Conservation (phyloP, 2,888 invertebrate species). For the Ochropacha duplaris region DNA sequence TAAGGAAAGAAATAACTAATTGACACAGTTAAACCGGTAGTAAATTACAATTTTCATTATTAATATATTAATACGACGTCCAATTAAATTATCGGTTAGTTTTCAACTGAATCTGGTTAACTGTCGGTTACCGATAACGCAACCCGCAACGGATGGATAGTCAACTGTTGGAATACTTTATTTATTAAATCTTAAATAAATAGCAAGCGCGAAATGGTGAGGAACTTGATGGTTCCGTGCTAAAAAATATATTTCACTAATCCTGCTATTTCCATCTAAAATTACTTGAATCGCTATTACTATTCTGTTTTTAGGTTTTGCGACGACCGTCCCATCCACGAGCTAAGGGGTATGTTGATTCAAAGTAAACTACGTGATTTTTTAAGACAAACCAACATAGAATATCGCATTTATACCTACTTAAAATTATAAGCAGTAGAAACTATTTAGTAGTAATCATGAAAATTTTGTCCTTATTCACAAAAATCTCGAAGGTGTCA, state of each 20-base stretch:
- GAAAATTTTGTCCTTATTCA: too few species aligned
- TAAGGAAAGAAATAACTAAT: background rate
- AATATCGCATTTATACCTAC: too few species aligned
- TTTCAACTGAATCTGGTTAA: slow-evolving; percentile 20
- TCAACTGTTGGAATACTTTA: slow-evolving; percentile 36
- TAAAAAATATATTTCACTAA: background rate
- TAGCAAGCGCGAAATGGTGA: background rate
- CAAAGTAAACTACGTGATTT: too few species aligned
- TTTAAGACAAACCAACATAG: too few species aligned
- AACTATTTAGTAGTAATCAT: too few species aligned
- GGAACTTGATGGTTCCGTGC: background rate
- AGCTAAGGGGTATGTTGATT: too few species aligned
- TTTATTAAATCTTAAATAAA: slow-evolving; percentile 6
- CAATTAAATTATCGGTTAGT: slow-evolving; percentile 16
- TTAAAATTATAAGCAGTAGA: too few species aligned
- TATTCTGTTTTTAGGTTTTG: too few species aligned
- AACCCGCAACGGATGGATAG: slow-evolving; percentile 21
- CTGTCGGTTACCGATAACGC: slow-evolving; percentile 23
- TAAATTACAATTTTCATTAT: background rate
- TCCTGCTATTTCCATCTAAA: too few species aligned
- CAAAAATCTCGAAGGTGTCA: too few species aligned
- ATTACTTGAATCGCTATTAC: too few species aligned
- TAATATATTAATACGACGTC: slow-evolving; percentile 9
- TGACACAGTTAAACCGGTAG: background rate
- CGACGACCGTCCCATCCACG: too few species aligned